phyloP scores from a whole-genome alignment of 1,140 invertebrate species.

The Drosophila littoralis region DNA sequence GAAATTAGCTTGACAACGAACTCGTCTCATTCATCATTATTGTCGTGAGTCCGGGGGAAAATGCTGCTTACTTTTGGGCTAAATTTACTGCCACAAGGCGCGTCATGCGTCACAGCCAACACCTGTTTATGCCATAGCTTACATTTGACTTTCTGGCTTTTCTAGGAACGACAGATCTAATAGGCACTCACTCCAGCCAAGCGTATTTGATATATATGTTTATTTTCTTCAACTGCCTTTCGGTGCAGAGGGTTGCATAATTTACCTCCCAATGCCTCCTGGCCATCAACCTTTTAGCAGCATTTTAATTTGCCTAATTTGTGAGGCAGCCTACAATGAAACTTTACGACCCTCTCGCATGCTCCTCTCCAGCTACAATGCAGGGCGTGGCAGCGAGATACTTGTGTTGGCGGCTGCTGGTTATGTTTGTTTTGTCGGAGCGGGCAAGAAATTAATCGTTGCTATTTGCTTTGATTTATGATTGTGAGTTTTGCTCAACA shows the following conservation, averaged over 20 bases:
- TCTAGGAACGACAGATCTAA: constrained; percentile 11
- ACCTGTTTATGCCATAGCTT: constrained; percentile 4
- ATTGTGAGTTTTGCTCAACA: constrained; percentile 33
- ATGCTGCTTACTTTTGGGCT: constrained; percentile 47
- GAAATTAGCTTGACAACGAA: constrained; percentile 14
- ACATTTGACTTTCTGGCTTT: neutral
- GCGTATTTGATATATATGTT: constrained; percentile 57
- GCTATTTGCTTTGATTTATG: constrained; percentile 78
- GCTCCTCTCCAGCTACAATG: neutral
- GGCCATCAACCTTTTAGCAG: constrained; percentile 30
- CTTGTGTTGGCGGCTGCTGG: constrained; percentile 4
- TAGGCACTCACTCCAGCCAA: constrained; percentile 17
- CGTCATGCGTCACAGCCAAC: neutral
- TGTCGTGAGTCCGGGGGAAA: constrained; percentile 7
- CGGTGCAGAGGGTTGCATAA: neutral
- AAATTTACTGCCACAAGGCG: neutral
- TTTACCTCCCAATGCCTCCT: neutral
- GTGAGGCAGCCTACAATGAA: constrained; percentile 38
- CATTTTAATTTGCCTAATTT: constrained; percentile 64
- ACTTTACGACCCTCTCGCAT: constrained; percentile 14
- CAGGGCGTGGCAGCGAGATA: constrained; percentile 28
- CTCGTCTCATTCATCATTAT: constrained; percentile 31
- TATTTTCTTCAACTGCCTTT: constrained; percentile 41
- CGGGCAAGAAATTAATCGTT: constrained; percentile 68
- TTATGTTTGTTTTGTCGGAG: constrained; percentile 34